Conservation (phyloP, 35 echinoderm and acorn worm species). For the Holothuria glaberrima region DNA sequence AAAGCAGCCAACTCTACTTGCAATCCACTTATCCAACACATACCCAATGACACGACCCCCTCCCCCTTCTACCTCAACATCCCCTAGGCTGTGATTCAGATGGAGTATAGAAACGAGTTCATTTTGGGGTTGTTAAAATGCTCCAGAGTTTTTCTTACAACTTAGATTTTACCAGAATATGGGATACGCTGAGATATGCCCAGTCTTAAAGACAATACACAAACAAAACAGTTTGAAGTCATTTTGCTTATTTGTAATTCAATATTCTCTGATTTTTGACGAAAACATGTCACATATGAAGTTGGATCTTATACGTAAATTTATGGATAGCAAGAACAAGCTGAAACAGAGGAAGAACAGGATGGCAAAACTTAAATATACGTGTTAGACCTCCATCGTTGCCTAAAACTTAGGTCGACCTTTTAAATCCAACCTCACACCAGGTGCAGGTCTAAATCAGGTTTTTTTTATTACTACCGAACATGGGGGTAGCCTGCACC, state of each 20-base stretch:
- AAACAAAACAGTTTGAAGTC: neutral
- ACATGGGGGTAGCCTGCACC: neutral
- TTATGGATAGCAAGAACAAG: constrained; percentile 40
- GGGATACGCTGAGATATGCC: too few relatives aligned
- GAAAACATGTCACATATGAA: constrained; percentile 32
- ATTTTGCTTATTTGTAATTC: constrained; percentile 42
- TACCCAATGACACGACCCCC: too few relatives aligned
- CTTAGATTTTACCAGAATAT: too few relatives aligned
- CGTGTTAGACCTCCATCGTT: neutral
- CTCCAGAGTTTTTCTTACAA: too few relatives aligned
- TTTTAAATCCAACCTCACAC: neutral
- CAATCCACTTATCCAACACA: too few relatives aligned
- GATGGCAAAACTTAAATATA: constrained; percentile 27
- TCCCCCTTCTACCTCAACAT: too few relatives aligned
- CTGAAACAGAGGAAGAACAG: constrained; percentile 28
- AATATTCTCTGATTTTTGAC: constrained; percentile 30
- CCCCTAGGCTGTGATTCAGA: too few relatives aligned
- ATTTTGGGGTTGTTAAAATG: too few relatives aligned
- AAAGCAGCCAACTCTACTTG: too few relatives aligned
- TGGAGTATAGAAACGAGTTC: too few relatives aligned
- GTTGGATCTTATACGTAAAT: constrained; percentile 12
- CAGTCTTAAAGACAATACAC: too few relatives aligned
- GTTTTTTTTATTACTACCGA: neutral
- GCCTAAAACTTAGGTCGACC: neutral
- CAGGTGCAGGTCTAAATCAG: neutral